These are phyloP conservation scores for Eretmocerus hayati DNA, from an alignment of 2,888 invertebrate species.

Conservation along the genomic window DNA sequence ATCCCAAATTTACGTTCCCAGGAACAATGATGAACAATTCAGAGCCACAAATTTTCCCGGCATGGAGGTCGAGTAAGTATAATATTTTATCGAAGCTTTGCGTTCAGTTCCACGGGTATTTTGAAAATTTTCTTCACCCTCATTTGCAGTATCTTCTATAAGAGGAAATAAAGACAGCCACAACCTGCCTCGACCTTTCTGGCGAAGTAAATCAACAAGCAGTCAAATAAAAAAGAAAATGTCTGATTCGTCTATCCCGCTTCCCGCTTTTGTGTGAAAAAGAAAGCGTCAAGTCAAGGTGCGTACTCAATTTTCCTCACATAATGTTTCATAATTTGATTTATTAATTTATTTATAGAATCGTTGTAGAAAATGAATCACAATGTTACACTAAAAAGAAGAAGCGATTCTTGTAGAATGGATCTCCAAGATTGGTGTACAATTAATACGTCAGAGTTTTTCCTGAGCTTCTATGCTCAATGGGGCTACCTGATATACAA, in stretches of 20 bases:
- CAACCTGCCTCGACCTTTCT: conserved; percentile 33
- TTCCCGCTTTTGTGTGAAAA: conserved; percentile 5
- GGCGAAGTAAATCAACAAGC: conserved; percentile 24
- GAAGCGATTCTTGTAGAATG: conserved; percentile 15
- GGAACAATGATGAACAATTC: conserved; percentile 22
- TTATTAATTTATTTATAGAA: conserved; percentile 17
- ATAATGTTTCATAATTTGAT: conserved; percentile 15
- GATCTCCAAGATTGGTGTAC: conserved; percentile 16
- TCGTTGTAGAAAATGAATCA: conserved; percentile 21
- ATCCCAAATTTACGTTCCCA: conserved; percentile 33
- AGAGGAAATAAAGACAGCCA: conserved; percentile 28
- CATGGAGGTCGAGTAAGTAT: conserved; percentile 37
- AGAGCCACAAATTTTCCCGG: conserved; percentile 33
- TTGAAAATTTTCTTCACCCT: background rate
- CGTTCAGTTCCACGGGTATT: background rate
- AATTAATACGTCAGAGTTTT: conserved; percentile 23
- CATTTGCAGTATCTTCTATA: conserved; percentile 12
- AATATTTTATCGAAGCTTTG: no score
- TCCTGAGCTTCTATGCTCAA: conserved; percentile 13
- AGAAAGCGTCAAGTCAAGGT: background rate
- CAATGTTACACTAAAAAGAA: conserved; percentile 21
- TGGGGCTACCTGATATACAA: conserved; percentile 16
- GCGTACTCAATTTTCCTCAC: conserved; percentile 4
- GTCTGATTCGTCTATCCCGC: background rate
- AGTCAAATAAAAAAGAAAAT: background rate